phyloP scores from a whole-genome alignment of 2,888 invertebrate species.

The Nomada lathburiana region DNA sequence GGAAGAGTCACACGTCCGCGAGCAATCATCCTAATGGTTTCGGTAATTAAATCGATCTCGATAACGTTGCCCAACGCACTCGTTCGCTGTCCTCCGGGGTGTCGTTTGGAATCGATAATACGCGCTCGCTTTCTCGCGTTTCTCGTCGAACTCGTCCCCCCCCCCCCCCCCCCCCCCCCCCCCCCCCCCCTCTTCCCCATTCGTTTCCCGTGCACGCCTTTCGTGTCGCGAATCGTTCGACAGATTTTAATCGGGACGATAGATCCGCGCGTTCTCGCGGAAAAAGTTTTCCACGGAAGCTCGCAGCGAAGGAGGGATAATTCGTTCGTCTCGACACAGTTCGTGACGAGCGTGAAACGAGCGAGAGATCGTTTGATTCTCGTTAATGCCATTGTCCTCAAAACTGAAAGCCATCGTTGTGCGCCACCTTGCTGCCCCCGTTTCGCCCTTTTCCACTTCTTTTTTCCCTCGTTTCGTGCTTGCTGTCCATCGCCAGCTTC shows the following conservation, averaged over 20 bases:
- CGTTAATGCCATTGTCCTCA: constrained; percentile 70
- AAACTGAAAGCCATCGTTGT: constrained; percentile 45
- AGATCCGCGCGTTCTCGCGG: too few relatives aligned
- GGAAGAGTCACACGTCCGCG: constrained; percentile 16
- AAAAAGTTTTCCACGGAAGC: constrained; percentile 1
- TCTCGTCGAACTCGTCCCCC: background rate
- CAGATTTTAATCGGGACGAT: background rate
- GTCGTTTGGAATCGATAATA: constrained; percentile 27
- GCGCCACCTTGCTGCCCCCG: constrained; percentile 4
- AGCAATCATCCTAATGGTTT: constrained; percentile 35
- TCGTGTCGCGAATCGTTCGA: background rate
- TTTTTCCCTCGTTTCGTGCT: too few relatives aligned
- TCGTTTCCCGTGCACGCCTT: background rate
- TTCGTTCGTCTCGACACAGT: constrained; percentile 49
- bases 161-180: too few relatives aligned
- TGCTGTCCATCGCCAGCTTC: too few relatives aligned
- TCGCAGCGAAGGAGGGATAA: constrained; percentile 29
- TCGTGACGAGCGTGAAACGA: constrained; percentile 39
- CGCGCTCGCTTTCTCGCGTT: background rate
- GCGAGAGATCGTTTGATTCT: constrained; percentile 41
- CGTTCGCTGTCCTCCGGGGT: constrained; percentile 7
- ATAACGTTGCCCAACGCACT: constrained; percentile 1
- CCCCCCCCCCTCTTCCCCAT: too few relatives aligned
- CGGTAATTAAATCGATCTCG: constrained; percentile 51
- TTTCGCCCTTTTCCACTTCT: constrained; percentile 12